Evolutionary conservation across 1,140 invertebrate genomes (phyloP), one percentile per base, ranked within the genome.

Genomic region (Philaenus spumarius): DNA sequence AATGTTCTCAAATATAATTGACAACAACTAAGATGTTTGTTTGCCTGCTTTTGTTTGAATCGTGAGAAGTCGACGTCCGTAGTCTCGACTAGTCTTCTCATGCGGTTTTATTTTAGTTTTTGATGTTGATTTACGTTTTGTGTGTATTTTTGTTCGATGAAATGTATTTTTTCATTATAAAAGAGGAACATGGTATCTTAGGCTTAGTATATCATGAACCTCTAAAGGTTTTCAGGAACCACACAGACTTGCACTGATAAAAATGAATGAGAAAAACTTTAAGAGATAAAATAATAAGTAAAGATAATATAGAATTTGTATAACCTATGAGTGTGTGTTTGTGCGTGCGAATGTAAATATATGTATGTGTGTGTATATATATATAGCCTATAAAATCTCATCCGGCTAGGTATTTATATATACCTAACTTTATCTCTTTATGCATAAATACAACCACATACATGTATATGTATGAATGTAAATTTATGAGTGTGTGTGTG

Each of bases 211-310:
- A 30, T 30, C 26, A 30, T 30, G 26, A 30, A 30, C 45, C 45
- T 30, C 26, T 6, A 24, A 30, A 51, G 5, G 15, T 51, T 43
- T 52, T 37, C 45, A 48, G 54, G 60, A 56, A 57, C 17, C 42
- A 61, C 60, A 61, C 60, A 61, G 60, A 61, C 60, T 61, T 61
- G 60, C 60, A 61, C 60, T 30, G 26, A 30, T 30, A 4, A 30
- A 30, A 30, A 4, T 4, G 26, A 30, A 30, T 4, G 26, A 30
- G 26, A 30, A 30, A 30, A 30, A 30, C 26, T 4, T 30, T 30
- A 30, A 30, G 26, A 30, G 26, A 30, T 30, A 30, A 30, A 30
- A 30, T 30, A 30, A 30, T 30, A 30, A 30, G 26, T 30, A 30
- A 30, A 30, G 26, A 30, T 30, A 30, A 30, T 30, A 9, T 30